phyloP scores from a whole-genome alignment of 2,888 invertebrate species.

The Boloria selene region DNA sequence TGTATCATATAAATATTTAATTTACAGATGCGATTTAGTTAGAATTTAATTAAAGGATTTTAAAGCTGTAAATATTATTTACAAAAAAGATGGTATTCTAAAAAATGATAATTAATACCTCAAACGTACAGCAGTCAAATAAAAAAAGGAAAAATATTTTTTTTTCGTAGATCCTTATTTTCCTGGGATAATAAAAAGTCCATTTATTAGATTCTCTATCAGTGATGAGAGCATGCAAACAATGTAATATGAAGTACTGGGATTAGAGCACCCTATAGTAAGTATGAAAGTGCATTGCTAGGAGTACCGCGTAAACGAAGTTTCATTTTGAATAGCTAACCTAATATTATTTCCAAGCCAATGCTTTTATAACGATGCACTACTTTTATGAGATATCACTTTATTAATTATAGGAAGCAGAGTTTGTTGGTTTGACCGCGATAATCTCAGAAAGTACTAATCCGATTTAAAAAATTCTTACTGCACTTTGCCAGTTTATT shows the following conservation, averaged over 20 bases:
- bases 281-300: constrained; percentile 14
- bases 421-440: too few relatives aligned
- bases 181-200: constrained; percentile 34
- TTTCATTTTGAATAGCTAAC: constrained; percentile 29
- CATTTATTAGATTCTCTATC: constrained; percentile 33
- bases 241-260: constrained; percentile 30
- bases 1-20: too few relatives aligned
- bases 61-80: too few relatives aligned
- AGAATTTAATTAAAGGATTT: too few relatives aligned
- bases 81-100: too few relatives aligned
- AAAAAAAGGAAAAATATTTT: not conserved
- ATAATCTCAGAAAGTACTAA: too few relatives aligned
- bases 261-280: constrained; percentile 33
- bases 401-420: too few relatives aligned
- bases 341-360: not conserved
- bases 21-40: too few relatives aligned
- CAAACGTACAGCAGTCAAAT: not conserved
- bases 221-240: constrained; percentile 26
- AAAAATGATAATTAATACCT: too few relatives aligned
- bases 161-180: constrained; percentile 1
- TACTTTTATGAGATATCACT: not conserved
- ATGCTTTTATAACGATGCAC: not conserved
- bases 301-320: constrained; percentile 25
- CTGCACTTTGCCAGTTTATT: too few relatives aligned
- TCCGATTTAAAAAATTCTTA: too few relatives aligned